These are phyloP conservation scores for Microtus ochrogaster DNA, from an alignment of 2,113 vertebrate genomes.

Conservation along the genomic window DNA sequence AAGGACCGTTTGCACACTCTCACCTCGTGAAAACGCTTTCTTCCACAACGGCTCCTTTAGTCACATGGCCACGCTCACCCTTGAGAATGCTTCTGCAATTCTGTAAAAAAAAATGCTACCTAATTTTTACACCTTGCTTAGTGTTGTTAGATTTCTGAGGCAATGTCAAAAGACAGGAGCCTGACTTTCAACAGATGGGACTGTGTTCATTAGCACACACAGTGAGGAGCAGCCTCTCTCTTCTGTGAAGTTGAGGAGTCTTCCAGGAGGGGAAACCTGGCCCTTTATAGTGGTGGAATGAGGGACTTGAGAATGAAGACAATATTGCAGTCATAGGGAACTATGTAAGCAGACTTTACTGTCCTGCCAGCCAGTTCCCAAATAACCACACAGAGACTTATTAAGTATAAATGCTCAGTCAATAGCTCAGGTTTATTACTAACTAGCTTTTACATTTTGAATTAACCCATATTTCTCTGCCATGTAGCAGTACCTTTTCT, in stretches of 20 bases:
- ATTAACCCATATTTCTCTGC: background rate
- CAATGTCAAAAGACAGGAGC: background rate
- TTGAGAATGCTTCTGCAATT: background rate
- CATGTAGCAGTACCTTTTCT: background rate
- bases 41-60: background rate
- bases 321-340: background rate
- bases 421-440: background rate
- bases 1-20: background rate
- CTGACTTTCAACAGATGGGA: background rate
- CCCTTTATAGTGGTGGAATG: background rate
- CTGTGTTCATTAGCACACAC: background rate
- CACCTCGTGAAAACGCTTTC: background rate
- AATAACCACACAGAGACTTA: background rate
- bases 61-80: background rate
- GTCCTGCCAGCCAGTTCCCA: background rate
- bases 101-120: background rate
- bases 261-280: background rate
- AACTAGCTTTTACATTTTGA: background rate
- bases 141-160: background rate
- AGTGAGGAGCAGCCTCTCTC: background rate
- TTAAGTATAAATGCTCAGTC: background rate
- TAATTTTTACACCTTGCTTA: background rate
- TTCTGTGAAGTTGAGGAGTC: background rate
- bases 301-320: background rate
- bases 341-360: background rate